Conservation (phyloP, 2,888 invertebrate species). For the Microctonus aethiopoides region DNA sequence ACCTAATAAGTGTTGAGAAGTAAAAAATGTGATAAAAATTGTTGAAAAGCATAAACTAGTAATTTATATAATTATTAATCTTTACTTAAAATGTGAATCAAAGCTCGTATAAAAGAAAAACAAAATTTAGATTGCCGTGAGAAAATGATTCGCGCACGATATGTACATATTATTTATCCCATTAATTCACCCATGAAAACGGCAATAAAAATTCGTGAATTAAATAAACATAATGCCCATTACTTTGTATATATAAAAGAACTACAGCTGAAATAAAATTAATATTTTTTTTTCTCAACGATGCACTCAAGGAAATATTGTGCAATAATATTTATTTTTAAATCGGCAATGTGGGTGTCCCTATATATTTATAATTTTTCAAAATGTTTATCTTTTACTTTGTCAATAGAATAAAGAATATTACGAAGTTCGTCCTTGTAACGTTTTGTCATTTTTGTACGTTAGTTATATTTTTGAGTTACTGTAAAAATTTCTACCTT, state of each 20-base stretch:
- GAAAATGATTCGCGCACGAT: neutral
- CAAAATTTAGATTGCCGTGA: slow-evolving; percentile 38
- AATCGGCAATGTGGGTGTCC: neutral
- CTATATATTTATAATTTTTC: neutral
- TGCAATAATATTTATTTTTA: slow-evolving; percentile 11
- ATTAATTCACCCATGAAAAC: slow-evolving; percentile 13
- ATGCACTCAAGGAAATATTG: slow-evolving; percentile 37
- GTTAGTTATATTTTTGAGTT: slow-evolving; percentile 27
- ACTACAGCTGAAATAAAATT: neutral
- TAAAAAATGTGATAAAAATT: slow-evolving; percentile 40
- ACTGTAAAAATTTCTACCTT: slow-evolving; percentile 47
- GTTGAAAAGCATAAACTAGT: neutral
- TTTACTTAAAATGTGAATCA: slow-evolving; percentile 44
- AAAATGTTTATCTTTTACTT: neutral
- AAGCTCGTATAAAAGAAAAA: slow-evolving; percentile 55
- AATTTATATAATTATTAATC: neutral
- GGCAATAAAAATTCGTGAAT: neutral
- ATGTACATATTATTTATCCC: slow-evolving; percentile 8
- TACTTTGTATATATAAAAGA: neutral
- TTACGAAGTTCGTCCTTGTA: slow-evolving; percentile 31
- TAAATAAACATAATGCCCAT: neutral
- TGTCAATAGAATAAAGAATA: slow-evolving; percentile 25
- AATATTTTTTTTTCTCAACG: slow-evolving; percentile 41
- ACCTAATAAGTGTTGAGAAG: neutral
- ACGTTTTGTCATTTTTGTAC: slow-evolving; percentile 27